These are phyloP conservation scores for Lordiphosa collinella DNA, from an alignment of 1,140 invertebrate species.

Conservation along the genomic window DNA sequence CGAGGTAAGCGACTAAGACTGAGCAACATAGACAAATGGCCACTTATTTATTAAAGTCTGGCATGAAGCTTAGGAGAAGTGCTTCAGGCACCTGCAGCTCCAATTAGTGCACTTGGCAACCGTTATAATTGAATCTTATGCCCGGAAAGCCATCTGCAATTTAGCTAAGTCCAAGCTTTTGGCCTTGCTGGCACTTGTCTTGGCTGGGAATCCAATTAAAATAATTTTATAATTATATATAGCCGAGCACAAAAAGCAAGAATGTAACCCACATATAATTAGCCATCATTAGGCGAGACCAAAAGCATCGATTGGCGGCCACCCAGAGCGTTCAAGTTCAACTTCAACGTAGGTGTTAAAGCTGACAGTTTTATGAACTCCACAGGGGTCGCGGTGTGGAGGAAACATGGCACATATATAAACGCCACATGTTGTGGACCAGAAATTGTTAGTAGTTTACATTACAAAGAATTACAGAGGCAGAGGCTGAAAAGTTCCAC, in stretches of 20 bases:
- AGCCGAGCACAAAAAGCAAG: constrained; percentile 55
- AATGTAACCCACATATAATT: constrained; percentile 70
- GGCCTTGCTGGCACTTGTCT: constrained; percentile 2
- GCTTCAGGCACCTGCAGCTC: constrained; percentile 5
- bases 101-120: constrained; percentile 36
- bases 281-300: constrained; percentile 49
- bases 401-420: constrained; percentile 17
- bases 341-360: constrained; percentile 27
- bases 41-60: constrained; percentile 52
- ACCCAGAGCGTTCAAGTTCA: constrained; percentile 15
- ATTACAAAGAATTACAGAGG: constrained; percentile 15
- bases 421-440: constrained; percentile 9
- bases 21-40: constrained; percentile 57
- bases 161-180: background rate
- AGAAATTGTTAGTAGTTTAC: constrained; percentile 12
- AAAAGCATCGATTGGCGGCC: constrained; percentile 12
- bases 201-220: constrained; percentile 58
- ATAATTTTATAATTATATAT: constrained; percentile 67
- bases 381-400: background rate
- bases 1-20: constrained; percentile 16
- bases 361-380: constrained; percentile 15
- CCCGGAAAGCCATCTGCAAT: constrained; percentile 1
- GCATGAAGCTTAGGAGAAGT: constrained; percentile 4
- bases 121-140: constrained; percentile 41
- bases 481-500: constrained; percentile 14